Percentiles rank a stretch among this genome's conserved stretches.
Evolutionary conservation across 2,888 invertebrate species (phyloP).

Genomic region (Tetropium fuscum): DNA sequence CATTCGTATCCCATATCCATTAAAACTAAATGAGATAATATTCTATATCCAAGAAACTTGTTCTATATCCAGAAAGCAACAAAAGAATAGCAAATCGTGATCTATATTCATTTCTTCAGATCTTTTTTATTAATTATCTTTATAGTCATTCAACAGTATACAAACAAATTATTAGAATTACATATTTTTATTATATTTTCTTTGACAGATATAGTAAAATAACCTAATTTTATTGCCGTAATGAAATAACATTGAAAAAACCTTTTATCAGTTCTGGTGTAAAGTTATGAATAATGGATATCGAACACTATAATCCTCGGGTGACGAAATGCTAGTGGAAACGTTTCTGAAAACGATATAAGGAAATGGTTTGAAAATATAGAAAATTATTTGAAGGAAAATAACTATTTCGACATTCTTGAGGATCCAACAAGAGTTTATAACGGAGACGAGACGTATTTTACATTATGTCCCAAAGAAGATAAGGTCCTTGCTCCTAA

Average conservation of each 20-base stretch:
- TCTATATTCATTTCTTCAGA: not conserved
- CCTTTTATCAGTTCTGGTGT: not conserved
- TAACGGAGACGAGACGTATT: constrained; percentile 43
- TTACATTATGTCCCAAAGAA: constrained; percentile 34
- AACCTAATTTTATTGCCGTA: not conserved
- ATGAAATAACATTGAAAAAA: not conserved
- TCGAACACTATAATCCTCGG: not conserved
- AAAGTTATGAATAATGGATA: not conserved
- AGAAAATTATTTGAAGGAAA: constrained; percentile 18
- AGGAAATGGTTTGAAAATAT: constrained; percentile 44
- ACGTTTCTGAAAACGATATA: constrained; percentile 47
- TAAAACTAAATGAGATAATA: not conserved
- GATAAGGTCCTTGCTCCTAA: constrained; percentile 35
- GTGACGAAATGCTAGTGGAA: not conserved
- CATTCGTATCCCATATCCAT: not conserved
- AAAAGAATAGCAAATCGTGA: not conserved
- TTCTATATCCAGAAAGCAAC: not conserved
- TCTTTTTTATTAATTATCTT: not conserved
- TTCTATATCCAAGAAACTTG: not conserved
- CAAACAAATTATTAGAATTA: not conserved
- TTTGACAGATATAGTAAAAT: not conserved
- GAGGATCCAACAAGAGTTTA: constrained; percentile 32
- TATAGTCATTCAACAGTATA: not conserved
- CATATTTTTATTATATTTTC: not conserved
- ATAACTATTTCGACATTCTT: no score